Base-by-base conservation (phyloP, 2,888 invertebrate genomes). In the Noctuana brunneofusca region DNA sequence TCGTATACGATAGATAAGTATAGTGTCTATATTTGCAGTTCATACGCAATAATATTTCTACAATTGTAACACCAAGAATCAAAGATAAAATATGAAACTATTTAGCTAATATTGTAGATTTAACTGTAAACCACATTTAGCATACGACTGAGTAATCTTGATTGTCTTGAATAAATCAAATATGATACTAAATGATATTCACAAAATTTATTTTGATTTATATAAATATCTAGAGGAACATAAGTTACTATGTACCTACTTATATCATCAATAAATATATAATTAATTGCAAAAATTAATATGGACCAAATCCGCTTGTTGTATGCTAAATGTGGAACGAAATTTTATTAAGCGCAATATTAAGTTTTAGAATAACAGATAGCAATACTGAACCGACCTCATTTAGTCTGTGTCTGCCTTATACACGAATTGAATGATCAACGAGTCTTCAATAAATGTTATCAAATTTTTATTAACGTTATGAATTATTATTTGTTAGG, bases 1-100 rank as follows among this genome's bases (percentile, higher is more conserved):
- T 70, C 54, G 75, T 75, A 75, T 75, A 75, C 75, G 75, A 75
- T 71, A 70, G 67, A 65, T 67, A 68, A 65, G 65, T 59, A 65
- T 43, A 52, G 46, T 49, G n/a, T 24, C 27, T 58, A 54, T 60
- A 46, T 60, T 22, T 52, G 53, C 63, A 64, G 24, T 52, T 59
- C 52, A 24, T 49, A 43, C 43, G 53, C 65, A 64, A 63, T 64
- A 65, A 59, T 63, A 60, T 54, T 53, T 60, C 14, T 59, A 53
- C 16, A 30, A 53, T 46, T 30, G 35, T 53, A 60, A 64, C 66
- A 66, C 30, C 55, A 62, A 64, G 32, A 58, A 14, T 18, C 43
- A 58, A 53, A 59, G 12, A 53, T 53, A 43, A 57, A 63, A 58
- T 18, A 49, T 35, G 24, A 35, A 62, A 27, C 52, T 30, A 43